These are phyloP conservation scores for Xestia ashworthii DNA, from an alignment of 2,888 invertebrate species.

Conservation along the genomic window DNA sequence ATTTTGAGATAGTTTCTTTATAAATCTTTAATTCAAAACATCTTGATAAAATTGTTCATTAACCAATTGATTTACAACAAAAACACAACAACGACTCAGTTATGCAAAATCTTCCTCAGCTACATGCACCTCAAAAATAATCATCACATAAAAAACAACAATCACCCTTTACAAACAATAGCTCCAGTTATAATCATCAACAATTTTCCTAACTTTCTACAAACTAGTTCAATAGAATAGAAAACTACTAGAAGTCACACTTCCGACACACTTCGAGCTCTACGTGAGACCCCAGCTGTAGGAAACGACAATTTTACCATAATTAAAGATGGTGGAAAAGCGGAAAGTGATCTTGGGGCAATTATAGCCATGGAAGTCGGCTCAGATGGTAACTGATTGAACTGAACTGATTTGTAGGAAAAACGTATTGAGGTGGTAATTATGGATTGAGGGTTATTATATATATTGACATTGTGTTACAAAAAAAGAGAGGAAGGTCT, in stretches of 20 bases:
- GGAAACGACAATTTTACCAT: constrained; percentile 73
- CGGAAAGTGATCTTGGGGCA: constrained; percentile 72
- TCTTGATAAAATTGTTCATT: too few species aligned
- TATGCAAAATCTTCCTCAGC: neutral
- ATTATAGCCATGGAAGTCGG: constrained; percentile 48
- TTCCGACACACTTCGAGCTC: constrained; percentile 74
- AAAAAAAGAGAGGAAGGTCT: neutral
- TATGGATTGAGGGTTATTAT: neutral
- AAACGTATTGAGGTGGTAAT: neutral
- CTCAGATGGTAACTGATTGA: constrained; percentile 24
- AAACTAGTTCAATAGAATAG: constrained; percentile 71
- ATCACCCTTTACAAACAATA: constrained; percentile 37
- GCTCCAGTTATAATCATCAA: constrained; percentile 48
- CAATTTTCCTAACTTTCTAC: constrained; percentile 66
- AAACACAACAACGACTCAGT: too few species aligned
- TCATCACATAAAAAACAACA: neutral
- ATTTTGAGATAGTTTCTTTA: neutral
- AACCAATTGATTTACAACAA: neutral
- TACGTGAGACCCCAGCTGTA: constrained; percentile 76
- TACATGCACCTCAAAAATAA: constrained; percentile 5
- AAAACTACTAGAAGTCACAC: constrained; percentile 74
- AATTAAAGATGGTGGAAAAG: constrained; percentile 75
- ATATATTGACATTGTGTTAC: neutral
- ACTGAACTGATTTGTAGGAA: constrained; percentile 8
- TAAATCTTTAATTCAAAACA: neutral